Conservation (phyloP, 2,113 vertebrate genomes). For the Dipodomys merriami region DNA sequence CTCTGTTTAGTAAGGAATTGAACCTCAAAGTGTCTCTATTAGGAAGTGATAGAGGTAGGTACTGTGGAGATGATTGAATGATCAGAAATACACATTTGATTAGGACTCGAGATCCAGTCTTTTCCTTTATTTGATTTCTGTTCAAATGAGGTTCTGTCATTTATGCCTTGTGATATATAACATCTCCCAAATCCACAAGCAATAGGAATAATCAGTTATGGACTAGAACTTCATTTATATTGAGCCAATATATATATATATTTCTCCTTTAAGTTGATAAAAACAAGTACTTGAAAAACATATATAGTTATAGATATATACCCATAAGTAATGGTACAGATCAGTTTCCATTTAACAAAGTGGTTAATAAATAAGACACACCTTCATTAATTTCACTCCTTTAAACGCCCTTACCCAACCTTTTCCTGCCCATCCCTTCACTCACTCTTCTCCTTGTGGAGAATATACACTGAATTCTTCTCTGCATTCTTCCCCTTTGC, state of each 20-base stretch:
- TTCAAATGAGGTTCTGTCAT: too few relatives aligned
- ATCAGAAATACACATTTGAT: not conserved
- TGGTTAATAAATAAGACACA: too few relatives aligned
- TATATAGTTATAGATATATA: too few relatives aligned
- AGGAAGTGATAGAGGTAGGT: not conserved
- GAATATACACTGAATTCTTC: too few relatives aligned
- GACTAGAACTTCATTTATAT: not conserved
- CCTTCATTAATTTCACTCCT: too few relatives aligned
- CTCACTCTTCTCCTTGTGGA: too few relatives aligned
- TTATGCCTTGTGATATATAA: not conserved
- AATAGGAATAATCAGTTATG: not conserved
- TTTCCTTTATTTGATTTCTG: not conserved
- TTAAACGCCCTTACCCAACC: too few relatives aligned
- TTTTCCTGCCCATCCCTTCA: too few relatives aligned
- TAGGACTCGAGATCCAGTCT: not conserved
- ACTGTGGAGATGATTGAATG: not conserved
- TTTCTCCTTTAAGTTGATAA: not conserved
- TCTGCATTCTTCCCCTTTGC: too few relatives aligned
- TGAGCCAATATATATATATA: not conserved
- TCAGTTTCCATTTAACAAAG: too few relatives aligned
- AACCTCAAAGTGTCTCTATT: accelerated
- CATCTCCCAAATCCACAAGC: not conserved
- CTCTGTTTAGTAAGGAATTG: not conserved
- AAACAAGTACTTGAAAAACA: too few relatives aligned
- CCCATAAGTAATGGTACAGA: too few relatives aligned